phyloP scores from a whole-genome alignment of 2,797 vertebrate genomes.

The Lagorchestes hirsutus region DNA sequence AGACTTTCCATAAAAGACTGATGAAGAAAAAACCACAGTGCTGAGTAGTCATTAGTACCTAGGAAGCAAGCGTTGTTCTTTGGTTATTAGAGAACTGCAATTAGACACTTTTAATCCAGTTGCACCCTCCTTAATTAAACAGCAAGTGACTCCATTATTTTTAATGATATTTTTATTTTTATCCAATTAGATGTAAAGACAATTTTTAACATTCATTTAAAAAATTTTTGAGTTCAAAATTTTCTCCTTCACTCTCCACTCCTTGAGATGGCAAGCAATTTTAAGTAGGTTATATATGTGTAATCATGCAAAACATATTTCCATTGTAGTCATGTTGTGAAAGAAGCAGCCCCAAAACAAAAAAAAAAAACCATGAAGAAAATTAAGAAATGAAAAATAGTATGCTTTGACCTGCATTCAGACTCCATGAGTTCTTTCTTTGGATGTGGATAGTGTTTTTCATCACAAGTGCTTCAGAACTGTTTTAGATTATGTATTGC shows the following conservation, averaged over 20 bases:
- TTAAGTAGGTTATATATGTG: neutral
- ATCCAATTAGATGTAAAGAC: neutral
- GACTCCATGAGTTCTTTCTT: neutral
- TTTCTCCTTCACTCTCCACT: neutral
- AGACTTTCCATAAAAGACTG: slow-evolving; percentile 77
- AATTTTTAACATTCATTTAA: neutral
- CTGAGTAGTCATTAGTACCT: slow-evolving; percentile 72
- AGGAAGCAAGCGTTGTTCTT: slow-evolving; percentile 60
- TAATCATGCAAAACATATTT: neutral
- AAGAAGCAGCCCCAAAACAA: neutral
- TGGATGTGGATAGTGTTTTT: too few species aligned
- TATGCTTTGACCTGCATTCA: neutral
- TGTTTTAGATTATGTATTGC: neutral
- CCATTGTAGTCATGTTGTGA: neutral
- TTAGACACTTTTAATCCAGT: slow-evolving; percentile 53
- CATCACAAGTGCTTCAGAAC: neutral
- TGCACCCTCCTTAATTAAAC: slow-evolving; percentile 41
- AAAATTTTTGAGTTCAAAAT: neutral
- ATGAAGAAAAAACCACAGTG: slow-evolving; percentile 68
- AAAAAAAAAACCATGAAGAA: neutral
- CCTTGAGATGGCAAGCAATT: neutral
- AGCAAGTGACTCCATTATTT: neutral
- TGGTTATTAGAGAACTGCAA: slow-evolving; percentile 61
- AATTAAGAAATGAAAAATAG: neutral
- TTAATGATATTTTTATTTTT: neutral